Evolutionary conservation across 2,113 vertebrate genomes (phyloP).

Genomic region (Poecilia latipinna): DNA sequence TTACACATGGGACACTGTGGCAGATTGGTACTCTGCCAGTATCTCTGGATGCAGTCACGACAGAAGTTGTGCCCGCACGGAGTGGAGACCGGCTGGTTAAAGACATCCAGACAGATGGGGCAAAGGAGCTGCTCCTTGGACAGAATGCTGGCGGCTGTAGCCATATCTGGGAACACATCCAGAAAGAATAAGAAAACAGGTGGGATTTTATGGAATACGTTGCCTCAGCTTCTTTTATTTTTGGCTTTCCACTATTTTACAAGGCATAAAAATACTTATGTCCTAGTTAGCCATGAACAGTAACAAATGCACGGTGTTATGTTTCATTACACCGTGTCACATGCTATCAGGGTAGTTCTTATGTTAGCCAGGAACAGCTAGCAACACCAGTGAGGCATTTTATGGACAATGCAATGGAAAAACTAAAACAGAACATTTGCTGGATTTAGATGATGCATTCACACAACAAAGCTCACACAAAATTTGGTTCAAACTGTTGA

Average conservation of each 20-base stretch:
- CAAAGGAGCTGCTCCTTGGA: constrained; percentile 73
- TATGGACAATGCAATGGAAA: neutral
- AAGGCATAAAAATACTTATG: constrained; percentile 42
- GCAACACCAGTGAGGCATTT: neutral
- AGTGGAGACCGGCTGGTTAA: constrained; percentile 68
- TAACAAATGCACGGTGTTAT: constrained; percentile 47
- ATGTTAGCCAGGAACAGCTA: constrained; percentile 5
- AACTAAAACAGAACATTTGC: constrained; percentile 9
- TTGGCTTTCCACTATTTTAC: constrained; percentile 9
- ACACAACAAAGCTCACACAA: neutral
- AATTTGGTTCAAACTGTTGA: constrained; percentile 6
- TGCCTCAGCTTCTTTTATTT: constrained; percentile 16
- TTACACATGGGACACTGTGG: constrained; percentile 73
- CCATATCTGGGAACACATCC: constrained; percentile 68
- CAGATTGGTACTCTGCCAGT: constrained; percentile 47
- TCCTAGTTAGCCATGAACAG: constrained; percentile 42
- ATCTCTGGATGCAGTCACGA: constrained; percentile 62
- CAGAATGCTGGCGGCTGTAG: constrained; percentile 45
- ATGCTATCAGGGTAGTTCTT: constrained; percentile 13
- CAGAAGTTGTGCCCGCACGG: constrained; percentile 79
- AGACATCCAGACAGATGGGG: constrained; percentile 75
- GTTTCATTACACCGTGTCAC: constrained; percentile 44
- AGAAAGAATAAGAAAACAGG: constrained; percentile 44
- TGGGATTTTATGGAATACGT: constrained; percentile 38
- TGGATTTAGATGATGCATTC: constrained; percentile 4